Evolutionary conservation across 2,797 vertebrate species (phyloP).

Genomic region (Anniella stebbinsi): DNA sequence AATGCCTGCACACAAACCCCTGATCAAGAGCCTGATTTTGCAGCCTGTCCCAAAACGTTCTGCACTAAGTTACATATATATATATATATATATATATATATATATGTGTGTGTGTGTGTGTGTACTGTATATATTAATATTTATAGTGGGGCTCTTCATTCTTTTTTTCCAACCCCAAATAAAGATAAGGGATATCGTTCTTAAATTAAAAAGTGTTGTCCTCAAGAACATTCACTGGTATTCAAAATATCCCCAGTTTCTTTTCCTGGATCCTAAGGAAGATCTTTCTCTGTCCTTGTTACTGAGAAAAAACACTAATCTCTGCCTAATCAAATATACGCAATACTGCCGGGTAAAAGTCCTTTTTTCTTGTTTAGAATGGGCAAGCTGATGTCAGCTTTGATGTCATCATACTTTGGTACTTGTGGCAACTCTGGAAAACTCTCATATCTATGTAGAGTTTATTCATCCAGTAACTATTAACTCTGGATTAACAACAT

Average conservation of each 20-base stretch:
- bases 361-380: constrained; percentile 53
- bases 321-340: background rate
- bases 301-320: background rate
- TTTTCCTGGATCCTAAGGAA: constrained; percentile 8
- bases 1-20: background rate
- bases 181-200: constrained; percentile 32
- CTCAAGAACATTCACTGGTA: constrained; percentile 43
- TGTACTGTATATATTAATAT: too few relatives aligned
- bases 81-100: background rate
- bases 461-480: constrained; percentile 49
- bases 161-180: background rate
- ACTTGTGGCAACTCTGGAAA: constrained; percentile 43
- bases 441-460: constrained; percentile 52
- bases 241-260: constrained; percentile 27
- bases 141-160: background rate
- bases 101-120: background rate
- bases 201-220: constrained; percentile 28
- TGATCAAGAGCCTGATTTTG: background rate
- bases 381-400: constrained; percentile 24
- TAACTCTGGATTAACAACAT: constrained; percentile 28
- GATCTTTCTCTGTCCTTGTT: constrained; percentile 49
- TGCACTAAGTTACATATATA: background rate
- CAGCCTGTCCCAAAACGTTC: background rate
- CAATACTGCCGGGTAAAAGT: background rate
- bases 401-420: constrained; percentile 62